Percentiles rank a stretch among this genome's conserved stretches.
Conservation (phyloP, 2,113 vertebrate genomes). For the Microcebus jonahi region DNA sequence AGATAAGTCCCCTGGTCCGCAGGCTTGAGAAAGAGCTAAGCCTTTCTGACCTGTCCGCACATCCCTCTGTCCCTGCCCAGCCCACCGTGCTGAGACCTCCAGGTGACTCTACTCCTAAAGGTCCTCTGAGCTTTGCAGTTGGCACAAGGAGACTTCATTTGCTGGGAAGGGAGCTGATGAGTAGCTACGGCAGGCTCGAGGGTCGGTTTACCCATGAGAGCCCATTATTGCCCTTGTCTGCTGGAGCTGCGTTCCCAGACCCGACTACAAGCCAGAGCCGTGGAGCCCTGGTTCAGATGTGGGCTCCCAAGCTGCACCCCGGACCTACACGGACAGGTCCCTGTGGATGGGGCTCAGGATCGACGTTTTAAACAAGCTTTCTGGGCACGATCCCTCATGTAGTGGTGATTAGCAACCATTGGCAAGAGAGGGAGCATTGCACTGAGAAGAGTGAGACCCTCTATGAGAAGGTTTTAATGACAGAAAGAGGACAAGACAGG, state of each 20-base stretch:
- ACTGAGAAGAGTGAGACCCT: neutral
- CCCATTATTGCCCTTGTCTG: neutral
- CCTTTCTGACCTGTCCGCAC: accelerated
- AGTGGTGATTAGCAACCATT: too few relatives aligned
- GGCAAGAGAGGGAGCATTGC: neutral
- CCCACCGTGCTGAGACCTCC: neutral
- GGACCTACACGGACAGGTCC: neutral
- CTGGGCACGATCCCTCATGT: neutral
- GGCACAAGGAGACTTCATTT: neutral
- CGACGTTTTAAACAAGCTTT: neutral
- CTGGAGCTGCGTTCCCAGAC: neutral
- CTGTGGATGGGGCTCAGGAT: neutral
- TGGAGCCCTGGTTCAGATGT: neutral
- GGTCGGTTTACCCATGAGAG: neutral
- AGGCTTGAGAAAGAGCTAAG: neutral
- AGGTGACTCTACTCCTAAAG: too few relatives aligned
- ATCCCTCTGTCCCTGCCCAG: accelerated
- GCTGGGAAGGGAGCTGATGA: neutral
- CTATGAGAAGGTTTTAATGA: neutral
- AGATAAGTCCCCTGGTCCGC: neutral
- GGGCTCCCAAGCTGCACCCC: neutral
- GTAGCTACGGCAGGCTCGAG: neutral
- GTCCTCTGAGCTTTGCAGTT: accelerated
- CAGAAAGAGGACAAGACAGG: neutral
- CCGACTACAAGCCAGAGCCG: too few relatives aligned